phyloP scores from a whole-genome alignment of 2,888 invertebrate species.

The Argyresthia goedartella region DNA sequence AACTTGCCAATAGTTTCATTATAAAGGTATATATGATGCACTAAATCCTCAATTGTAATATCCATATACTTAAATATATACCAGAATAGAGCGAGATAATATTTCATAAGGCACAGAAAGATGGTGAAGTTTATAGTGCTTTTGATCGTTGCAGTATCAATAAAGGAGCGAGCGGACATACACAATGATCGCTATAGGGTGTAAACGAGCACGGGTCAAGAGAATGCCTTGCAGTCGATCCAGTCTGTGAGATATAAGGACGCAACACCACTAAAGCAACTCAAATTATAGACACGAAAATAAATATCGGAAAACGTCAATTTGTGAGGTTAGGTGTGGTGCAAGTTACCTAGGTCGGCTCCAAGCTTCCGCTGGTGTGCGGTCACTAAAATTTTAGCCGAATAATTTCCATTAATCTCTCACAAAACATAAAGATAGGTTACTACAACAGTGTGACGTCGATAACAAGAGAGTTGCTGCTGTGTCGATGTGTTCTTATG shows the following conservation, averaged over 20 bases:
- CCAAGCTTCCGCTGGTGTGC: constrained; percentile 80
- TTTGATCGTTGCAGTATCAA: constrained; percentile 47
- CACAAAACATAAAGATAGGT: constrained; percentile 34
- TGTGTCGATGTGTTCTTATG: constrained; percentile 34
- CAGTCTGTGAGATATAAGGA: constrained; percentile 67
- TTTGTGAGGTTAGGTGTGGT: constrained; percentile 69
- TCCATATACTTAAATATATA: constrained; percentile 37
- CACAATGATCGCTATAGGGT: constrained; percentile 67
- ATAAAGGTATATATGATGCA: constrained; percentile 56
- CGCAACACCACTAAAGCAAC: constrained; percentile 72
- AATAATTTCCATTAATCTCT: constrained; percentile 62
- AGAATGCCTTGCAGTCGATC: constrained; percentile 66
- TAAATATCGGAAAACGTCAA: constrained; percentile 66
- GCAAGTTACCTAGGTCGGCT: constrained; percentile 78
- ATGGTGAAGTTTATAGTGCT: constrained; percentile 61
- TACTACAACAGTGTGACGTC: constrained; percentile 34
- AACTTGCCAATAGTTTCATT: not conserved
- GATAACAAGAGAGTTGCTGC: constrained; percentile 27
- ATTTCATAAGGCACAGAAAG: constrained; percentile 57
- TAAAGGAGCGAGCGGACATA: constrained; percentile 66
- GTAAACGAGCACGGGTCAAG: constrained; percentile 63
- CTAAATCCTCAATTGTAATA: constrained; percentile 34
- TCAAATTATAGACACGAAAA: constrained; percentile 68
- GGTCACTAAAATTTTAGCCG: constrained; percentile 75
- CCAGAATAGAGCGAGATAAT: constrained; percentile 50